Evolutionary conservation across 2,113 vertebrate genomes (phyloP).

Genomic region (Saccopteryx bilineata): DNA sequence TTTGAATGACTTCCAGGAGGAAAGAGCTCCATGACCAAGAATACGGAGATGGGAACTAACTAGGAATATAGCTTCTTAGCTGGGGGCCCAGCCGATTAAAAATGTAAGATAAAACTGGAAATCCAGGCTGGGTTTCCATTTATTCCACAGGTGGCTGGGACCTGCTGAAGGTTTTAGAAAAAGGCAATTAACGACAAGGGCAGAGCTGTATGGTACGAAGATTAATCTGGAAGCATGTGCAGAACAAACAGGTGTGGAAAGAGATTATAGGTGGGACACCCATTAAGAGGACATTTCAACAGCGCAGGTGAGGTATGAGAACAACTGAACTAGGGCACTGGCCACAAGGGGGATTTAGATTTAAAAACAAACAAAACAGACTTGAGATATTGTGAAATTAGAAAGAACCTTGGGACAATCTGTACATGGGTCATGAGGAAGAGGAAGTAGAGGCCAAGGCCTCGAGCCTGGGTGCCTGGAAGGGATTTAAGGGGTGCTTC

Average conservation of each 20-base stretch:
- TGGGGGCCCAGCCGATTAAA: neutral
- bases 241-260: neutral
- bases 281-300: neutral
- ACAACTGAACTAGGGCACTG: neutral
- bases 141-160: neutral
- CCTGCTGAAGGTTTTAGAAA: neutral
- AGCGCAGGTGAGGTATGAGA: neutral
- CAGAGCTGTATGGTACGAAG: neutral
- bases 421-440: neutral
- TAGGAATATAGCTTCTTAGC: neutral
- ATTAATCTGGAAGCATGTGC: neutral
- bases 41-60: neutral
- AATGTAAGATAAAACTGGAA: neutral
- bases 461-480: neutral
- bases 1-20: too few species aligned
- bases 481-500: neutral
- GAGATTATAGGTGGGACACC: neutral
- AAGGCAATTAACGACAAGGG: neutral
- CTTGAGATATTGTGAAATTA: neutral
- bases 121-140: neutral
- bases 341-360: neutral
- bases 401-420: neutral
- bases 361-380: neutral
- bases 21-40: neutral
- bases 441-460: neutral